Evolutionary conservation across 2,113 vertebrate genomes (phyloP), one percentile per base, ranked within the genome.

Genomic region (Callionymus lyra): DNA sequence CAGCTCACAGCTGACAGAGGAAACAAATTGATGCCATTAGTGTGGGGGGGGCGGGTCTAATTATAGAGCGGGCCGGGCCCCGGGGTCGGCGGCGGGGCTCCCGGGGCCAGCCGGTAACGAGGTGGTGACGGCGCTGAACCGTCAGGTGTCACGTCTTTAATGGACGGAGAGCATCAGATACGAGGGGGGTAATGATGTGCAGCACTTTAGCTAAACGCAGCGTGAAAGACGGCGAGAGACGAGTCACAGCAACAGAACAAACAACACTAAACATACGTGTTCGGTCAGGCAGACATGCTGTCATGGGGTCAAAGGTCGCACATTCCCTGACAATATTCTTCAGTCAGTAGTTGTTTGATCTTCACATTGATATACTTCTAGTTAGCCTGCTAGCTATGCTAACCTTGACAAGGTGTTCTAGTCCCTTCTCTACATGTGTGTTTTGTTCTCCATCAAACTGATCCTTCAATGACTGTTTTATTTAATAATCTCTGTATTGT

Each of bases 21-120:
- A 79, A 79, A 81, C 77, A 84, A 82, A 82, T 77, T 77, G 74
- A 45, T 81, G 62, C 71, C 72, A 76, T 82, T 83, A 77, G 41
- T 34, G 19, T 44, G 40, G 38, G 43, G 47, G 39, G 50, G 51
- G 53, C 32, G 6, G 38, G 53, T 56, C 72, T 77, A 80, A 83
- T 84, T 80, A 80, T 81, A 76, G 76, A 70, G 60, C 5, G 21
- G 59, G 53, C 60, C 33, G 54, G 39, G 34, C 53, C 52, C 55
- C 49, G 38, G 31, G 62, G 73, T 73, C 35, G 12, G 37, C 15
- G 48, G 35, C 33, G 2, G 47, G 59, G 36, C n/a, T 12, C 1
- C 6, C 37, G 39, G 47, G 32, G 33, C 35, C 39, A n/a, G 6
- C 41, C 34, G 42, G 47, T 74, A 73, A 75, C 18, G 44, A 76